A percentile compares a stretch with the other conserved stretches of the same genome.
phyloP scores from a whole-genome alignment of 2,797 vertebrate species.

The Lycodopsis pacificus region DNA sequence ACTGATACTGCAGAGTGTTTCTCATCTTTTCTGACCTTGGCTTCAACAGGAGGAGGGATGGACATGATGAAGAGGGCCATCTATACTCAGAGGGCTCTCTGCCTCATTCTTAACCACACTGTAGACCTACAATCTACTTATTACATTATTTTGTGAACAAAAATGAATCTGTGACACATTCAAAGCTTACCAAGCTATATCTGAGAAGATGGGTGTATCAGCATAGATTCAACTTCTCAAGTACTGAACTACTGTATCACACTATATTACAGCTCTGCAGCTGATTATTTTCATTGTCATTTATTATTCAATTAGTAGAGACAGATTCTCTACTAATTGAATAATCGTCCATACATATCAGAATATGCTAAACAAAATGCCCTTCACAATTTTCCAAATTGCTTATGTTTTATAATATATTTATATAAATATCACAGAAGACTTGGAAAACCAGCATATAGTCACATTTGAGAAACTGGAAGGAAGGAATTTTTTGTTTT shows the following conservation, averaged over 20 bases:
- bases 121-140: slow-evolving; percentile 10
- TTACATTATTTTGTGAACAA: neutral
- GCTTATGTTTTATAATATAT: neutral
- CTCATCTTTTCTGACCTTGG: slow-evolving; percentile 59
- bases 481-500: neutral
- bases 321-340: neutral
- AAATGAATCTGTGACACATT: slow-evolving; percentile 1
- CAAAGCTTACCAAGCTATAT: neutral
- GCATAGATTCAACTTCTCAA: neutral
- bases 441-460: neutral
- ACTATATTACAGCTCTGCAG: neutral
- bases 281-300: neutral
- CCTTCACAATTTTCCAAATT: neutral
- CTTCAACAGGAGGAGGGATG: slow-evolving; percentile 30
- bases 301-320: too few relatives aligned
- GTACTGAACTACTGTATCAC: neutral
- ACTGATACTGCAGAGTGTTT: slow-evolving; percentile 34
- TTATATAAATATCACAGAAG: neutral
- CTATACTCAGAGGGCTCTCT: slow-evolving; percentile 13
- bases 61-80: slow-evolving; percentile 37
- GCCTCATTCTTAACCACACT: slow-evolving; percentile 16
- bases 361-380: neutral
- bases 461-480: neutral
- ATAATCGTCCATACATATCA: neutral
- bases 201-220: neutral